These are phyloP conservation scores for Coremacera marginata DNA, from an alignment of 2,888 invertebrate species.

Conservation along the genomic window DNA sequence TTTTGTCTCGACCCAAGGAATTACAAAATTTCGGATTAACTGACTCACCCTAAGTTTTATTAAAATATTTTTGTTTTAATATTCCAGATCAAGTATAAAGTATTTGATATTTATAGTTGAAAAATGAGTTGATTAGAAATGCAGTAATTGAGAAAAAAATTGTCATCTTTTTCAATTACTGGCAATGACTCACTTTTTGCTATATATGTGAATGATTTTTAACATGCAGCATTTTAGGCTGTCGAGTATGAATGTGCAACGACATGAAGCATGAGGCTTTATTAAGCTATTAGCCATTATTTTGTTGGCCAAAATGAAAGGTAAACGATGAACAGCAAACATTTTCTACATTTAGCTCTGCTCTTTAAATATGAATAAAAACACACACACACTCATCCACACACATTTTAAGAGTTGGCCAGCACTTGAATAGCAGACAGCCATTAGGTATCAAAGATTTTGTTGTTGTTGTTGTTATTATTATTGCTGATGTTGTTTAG, in stretches of 20 bases:
- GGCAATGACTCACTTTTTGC: no score
- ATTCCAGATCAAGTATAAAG: no score
- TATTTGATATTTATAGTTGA: no score
- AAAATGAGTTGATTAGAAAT: no score
- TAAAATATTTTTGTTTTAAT: no score
- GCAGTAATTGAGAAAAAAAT: no score
- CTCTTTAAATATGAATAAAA: constrained; percentile 29
- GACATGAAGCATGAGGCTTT: background rate
- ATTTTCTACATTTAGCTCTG: constrained; percentile 17
- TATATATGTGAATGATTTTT: no score
- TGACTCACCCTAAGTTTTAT: no score
- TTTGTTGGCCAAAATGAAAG: background rate
- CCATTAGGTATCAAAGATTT: background rate
- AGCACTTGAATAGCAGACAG: background rate
- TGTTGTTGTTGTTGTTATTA: background rate
- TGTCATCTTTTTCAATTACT: no score
- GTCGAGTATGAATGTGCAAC: background rate
- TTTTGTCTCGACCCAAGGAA: no score
- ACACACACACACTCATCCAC: no score
- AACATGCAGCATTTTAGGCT: background rate
- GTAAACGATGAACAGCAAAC: constrained; percentile 13
- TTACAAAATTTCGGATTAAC: no score
- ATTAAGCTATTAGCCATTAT: constrained; percentile 17
- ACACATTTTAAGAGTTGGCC: constrained; percentile 13
- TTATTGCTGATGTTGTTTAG: background rate